phyloP scores from a whole-genome alignment of 2,113 vertebrate species.

The Gorilla gorilla region DNA sequence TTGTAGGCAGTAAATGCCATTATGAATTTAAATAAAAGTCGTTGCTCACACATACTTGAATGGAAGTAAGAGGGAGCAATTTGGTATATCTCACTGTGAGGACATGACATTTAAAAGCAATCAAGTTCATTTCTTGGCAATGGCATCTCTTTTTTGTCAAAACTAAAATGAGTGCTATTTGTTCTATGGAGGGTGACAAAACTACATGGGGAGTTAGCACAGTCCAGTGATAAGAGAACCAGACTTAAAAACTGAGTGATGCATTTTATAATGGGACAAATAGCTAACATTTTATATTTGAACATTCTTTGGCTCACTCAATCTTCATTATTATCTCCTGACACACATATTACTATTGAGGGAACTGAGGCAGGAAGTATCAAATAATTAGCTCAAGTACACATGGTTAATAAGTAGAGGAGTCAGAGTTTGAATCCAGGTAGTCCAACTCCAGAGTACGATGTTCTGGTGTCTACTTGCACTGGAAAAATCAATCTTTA shows the following conservation, averaged over 20 bases:
- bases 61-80: slow-evolving; percentile 46
- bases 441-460: neutral
- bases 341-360: neutral
- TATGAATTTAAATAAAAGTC: slow-evolving; percentile 78
- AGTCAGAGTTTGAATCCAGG: neutral
- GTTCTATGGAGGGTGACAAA: neutral
- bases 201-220: neutral
- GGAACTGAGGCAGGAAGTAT: neutral
- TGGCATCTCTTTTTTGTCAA: slow-evolving; percentile 62
- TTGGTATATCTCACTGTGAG: slow-evolving; percentile 66
- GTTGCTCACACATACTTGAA: slow-evolving; percentile 68
- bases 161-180: neutral
- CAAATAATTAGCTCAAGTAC: neutral
- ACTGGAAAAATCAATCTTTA: neutral
- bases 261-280: neutral
- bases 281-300: neutral
- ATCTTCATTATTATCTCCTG: slow-evolving; percentile 23
- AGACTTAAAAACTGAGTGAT: neutral
- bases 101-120: slow-evolving; percentile 65
- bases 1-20: slow-evolving; percentile 67
- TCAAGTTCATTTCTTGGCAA: slow-evolving; percentile 65
- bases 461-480: neutral
- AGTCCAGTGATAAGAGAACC: neutral
- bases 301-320: neutral
- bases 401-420: neutral